Base-by-base conservation (phyloP, 2,888 invertebrate species). In the Eupeodes luniger region DNA sequence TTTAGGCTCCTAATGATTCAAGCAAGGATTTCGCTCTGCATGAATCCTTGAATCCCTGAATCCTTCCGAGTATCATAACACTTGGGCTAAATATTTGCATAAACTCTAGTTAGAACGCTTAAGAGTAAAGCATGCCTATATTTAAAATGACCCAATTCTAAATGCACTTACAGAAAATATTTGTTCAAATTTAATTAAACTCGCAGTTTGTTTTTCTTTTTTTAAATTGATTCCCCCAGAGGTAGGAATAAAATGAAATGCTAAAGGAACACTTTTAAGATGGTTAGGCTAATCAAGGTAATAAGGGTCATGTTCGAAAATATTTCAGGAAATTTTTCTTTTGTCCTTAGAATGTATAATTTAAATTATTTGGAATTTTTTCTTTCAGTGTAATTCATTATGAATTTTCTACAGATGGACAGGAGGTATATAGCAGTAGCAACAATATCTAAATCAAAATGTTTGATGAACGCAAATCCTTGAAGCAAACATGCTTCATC, bases 381-480 rank as follows among this genome's bases (percentile, higher is more conserved):
- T 75, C 12, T 36, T 14, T 51, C 51, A 40, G 62, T 75, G 53
- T 75, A 75, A 51, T 62, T 49, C 4, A 62, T 61, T 44, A 44
- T 47, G 27, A 59, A 55, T 40, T 55, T 70, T 40, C 51, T 64
- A 61, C 69, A 69, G 74, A 84, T 81, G 84, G 81, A 78, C 84
- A 70, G 12, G 16, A 69, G n/a, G 5, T 27, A 27, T 27, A 27
- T 27, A n/a, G 36, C 16, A 57, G 19, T 57, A 70, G 12, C 59
- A 88, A 75, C 85, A 85, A 78, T 72, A 81, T 88, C 88, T 88
- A 88, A 88, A 88, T 88, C 88, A 88, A 88, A 88, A 85, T 85
- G 88, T 88, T 85, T 88, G 88, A 88, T 85, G 81, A 88, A 81
- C 85, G 85, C 78, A 85, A 88, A 88, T 88, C 88, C 88, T 81